Conservation (phyloP, 2,888 invertebrate genomes). For the Amaurobius ferox region DNA sequence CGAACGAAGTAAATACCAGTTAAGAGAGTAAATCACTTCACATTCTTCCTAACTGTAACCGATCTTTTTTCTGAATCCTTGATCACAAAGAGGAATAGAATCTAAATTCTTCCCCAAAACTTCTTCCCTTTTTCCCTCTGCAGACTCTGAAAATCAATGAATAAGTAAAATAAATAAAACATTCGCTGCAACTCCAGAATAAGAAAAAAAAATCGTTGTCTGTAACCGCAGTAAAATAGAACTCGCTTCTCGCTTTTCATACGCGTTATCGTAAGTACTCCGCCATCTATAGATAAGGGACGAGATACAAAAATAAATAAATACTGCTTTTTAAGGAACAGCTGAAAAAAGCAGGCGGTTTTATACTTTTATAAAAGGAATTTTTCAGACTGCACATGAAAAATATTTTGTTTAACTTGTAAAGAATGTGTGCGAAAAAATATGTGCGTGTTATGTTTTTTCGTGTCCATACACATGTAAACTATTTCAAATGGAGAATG, state of each 20-base stretch:
- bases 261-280: conserved; percentile 46
- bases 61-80: no score
- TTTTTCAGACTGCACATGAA: no score
- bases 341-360: not conserved
- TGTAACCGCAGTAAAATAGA: conserved; percentile 48
- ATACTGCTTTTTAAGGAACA: not conserved
- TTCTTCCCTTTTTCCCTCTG: conserved; percentile 8
- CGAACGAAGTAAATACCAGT: no score
- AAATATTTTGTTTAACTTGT: no score
- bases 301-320: conserved; percentile 31
- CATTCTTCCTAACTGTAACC: no score
- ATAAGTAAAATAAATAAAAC: conserved; percentile 24
- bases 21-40: no score
- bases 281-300: conserved; percentile 39
- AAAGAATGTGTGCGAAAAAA: no score
- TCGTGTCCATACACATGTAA: no score
- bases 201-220: conserved; percentile 23
- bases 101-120: conserved; percentile 13
- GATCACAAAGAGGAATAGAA: no score
- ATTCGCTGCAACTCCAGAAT: not conserved
- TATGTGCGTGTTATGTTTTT: no score
- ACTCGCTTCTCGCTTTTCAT: conserved; percentile 46
- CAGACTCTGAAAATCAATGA: conserved; percentile 56
- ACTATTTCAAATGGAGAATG: no score
- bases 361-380: not conserved